Conservation (phyloP, 2,888 invertebrate species). For the Mimachlamys varia region DNA sequence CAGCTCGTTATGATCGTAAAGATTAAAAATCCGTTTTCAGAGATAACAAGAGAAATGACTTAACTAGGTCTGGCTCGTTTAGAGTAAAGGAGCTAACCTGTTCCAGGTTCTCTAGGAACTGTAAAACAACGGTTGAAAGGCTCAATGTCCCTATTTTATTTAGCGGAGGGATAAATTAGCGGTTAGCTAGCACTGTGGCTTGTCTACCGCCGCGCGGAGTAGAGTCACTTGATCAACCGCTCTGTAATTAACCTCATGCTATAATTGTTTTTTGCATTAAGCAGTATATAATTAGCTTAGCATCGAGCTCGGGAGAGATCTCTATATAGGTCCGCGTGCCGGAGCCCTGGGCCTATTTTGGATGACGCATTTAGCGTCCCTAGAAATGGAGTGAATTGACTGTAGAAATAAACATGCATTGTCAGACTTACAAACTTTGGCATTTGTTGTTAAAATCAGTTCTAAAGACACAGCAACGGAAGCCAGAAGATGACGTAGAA, state of each 20-base stretch:
- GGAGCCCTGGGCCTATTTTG: not conserved
- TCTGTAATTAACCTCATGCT: not conserved
- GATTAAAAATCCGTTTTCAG: no score
- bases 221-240: not conserved
- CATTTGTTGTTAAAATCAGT: not conserved
- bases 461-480: not conserved
- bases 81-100: no score
- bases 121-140: not conserved
- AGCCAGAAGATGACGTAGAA: not conserved
- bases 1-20: no score
- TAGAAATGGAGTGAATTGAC: not conserved
- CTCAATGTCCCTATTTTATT: not conserved
- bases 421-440: no score
- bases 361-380: not conserved
- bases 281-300: not conserved
- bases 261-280: constrained; percentile 32
- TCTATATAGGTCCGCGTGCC: not conserved
- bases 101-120: not conserved
- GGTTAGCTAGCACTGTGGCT: not conserved
- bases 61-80: no score
- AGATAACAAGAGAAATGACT: no score
- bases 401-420: not conserved
- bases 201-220: not conserved
- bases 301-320: not conserved
- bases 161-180: not conserved